Percentiles rank a stretch among this genome's conserved stretches.
phyloP scores from a whole-genome alignment of 92 coral and sea anemone species.

The Anthopleura xanthogrammica region DNA sequence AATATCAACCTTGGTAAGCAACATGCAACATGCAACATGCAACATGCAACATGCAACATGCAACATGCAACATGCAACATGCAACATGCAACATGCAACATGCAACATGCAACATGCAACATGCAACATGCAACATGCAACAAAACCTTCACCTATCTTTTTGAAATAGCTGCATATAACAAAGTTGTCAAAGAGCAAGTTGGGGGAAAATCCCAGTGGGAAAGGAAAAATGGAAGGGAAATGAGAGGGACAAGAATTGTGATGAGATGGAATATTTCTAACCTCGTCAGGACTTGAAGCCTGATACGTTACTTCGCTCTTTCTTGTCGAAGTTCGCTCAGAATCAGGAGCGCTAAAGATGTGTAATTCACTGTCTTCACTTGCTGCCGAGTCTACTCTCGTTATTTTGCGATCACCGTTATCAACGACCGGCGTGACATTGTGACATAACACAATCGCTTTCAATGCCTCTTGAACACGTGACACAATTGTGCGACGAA shows the following conservation, averaged over 20 bases:
- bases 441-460: constrained; percentile 96
- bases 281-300: constrained; percentile 99
- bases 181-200: not conserved
- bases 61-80: too few species aligned
- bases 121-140: too few species aligned
- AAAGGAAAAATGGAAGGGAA: not conserved
- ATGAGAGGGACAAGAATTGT: not conserved
- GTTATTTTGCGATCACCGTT: constrained; percentile 46
- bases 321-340: constrained; percentile 41
- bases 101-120: too few species aligned
- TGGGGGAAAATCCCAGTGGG: not conserved
- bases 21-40: too few species aligned
- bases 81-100: too few species aligned
- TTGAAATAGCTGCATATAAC: too few species aligned
- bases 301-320: constrained; percentile 72
- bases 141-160: too few species aligned
- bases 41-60: too few species aligned
- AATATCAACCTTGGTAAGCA: too few species aligned
- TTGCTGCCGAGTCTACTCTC: constrained; percentile 63
- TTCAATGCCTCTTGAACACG: constrained; percentile 96
- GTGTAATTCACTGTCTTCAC: constrained; percentile 69
- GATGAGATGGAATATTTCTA: not conserved
- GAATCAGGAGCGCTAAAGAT: constrained; percentile 48
- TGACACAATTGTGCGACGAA: constrained; percentile 96
- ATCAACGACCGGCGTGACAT: constrained; percentile 92